Evolutionary conservation across 2,797 vertebrate species (phyloP).

Genomic region (Echiichthys vipera): DNA sequence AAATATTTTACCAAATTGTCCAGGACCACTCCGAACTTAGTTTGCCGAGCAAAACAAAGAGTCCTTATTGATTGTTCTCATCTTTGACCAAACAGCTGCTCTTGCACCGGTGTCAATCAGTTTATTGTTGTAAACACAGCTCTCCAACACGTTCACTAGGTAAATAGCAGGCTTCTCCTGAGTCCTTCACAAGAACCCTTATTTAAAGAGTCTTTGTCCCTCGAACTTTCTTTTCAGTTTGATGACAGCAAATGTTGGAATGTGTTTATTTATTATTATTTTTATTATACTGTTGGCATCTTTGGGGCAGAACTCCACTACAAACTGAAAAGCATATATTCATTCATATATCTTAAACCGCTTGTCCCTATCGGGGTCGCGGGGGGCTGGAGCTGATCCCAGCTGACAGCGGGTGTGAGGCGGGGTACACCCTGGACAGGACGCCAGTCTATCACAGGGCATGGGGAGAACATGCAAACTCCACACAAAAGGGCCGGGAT

Average conservation of each 20-base stretch:
- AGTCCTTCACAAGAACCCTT: constrained; percentile 23
- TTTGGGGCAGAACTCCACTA: background rate
- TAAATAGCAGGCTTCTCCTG: constrained; percentile 53
- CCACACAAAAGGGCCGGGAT: too few relatives aligned
- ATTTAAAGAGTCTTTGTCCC: constrained; percentile 24
- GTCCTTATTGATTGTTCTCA: constrained; percentile 73
- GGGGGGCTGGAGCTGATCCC: too few relatives aligned
- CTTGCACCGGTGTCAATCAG: constrained; percentile 61
- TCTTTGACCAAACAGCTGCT: constrained; percentile 77
- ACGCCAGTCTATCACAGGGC: too few relatives aligned
- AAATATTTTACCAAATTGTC: constrained; percentile 74
- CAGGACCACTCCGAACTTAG: constrained; percentile 43
- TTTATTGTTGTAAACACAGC: constrained; percentile 67
- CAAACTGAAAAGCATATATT: background rate
- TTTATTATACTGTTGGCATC: background rate
- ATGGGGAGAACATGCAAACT: too few relatives aligned
- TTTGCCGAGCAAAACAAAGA: constrained; percentile 73
- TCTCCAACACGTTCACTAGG: constrained; percentile 44
- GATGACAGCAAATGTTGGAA: constrained; percentile 20
- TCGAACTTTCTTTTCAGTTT: constrained; percentile 24
- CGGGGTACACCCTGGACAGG: too few relatives aligned
- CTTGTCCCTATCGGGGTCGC: too few relatives aligned
- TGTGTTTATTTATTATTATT: background rate
- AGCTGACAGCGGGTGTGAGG: too few relatives aligned
- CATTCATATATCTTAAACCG: too few relatives aligned